A percentile compares a stretch with the other conserved stretches of the same genome.
These are phyloP conservation scores for Drosophila meridiana DNA, from an alignment of 2,888 invertebrate species.

Conservation along the genomic window DNA sequence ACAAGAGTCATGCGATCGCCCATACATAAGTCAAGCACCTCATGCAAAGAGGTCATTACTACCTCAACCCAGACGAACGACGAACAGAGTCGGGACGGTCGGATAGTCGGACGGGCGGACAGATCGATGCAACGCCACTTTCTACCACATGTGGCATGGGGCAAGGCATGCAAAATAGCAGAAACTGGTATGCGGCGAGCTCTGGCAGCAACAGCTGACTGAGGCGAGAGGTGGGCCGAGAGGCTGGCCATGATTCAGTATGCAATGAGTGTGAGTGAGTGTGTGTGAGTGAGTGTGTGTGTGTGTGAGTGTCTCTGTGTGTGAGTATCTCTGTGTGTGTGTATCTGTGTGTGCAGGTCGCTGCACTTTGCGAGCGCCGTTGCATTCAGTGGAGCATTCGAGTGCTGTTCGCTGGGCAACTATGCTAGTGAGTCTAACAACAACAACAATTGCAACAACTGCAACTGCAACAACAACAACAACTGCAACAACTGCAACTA, in stretches of 20 bases:
- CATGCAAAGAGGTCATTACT: slow-evolving; percentile 71
- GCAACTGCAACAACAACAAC: slow-evolving; percentile 24
- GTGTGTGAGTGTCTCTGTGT: background rate
- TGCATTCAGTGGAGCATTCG: slow-evolving; percentile 74
- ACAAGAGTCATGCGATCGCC: slow-evolving; percentile 42
- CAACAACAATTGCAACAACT: slow-evolving; percentile 23
- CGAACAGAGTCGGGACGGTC: background rate
- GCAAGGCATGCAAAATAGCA: slow-evolving; percentile 71
- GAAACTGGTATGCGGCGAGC: slow-evolving; percentile 69
- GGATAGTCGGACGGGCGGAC: slow-evolving; percentile 16
- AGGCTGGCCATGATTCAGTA: slow-evolving; percentile 25
- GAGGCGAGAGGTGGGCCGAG: slow-evolving; percentile 16
- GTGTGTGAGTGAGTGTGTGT: slow-evolving; percentile 25
- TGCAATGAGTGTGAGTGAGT: slow-evolving; percentile 5
- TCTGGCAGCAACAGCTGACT: slow-evolving; percentile 51
- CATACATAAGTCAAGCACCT: slow-evolving; percentile 70
- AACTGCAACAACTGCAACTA: slow-evolving; percentile 24
- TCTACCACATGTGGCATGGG: slow-evolving; percentile 69
- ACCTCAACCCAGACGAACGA: slow-evolving; percentile 43
- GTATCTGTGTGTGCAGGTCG: slow-evolving; percentile 59
- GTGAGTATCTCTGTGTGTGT: background rate
- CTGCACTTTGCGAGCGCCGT: slow-evolving; percentile 60
- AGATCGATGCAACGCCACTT: slow-evolving; percentile 59
- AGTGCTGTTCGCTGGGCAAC: slow-evolving; percentile 76
- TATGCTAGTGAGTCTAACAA: slow-evolving; percentile 75